These are phyloP conservation scores for Typhlichthys eigenmanni DNA, from an alignment of 2,797 vertebrate species.

Conservation along the genomic window DNA sequence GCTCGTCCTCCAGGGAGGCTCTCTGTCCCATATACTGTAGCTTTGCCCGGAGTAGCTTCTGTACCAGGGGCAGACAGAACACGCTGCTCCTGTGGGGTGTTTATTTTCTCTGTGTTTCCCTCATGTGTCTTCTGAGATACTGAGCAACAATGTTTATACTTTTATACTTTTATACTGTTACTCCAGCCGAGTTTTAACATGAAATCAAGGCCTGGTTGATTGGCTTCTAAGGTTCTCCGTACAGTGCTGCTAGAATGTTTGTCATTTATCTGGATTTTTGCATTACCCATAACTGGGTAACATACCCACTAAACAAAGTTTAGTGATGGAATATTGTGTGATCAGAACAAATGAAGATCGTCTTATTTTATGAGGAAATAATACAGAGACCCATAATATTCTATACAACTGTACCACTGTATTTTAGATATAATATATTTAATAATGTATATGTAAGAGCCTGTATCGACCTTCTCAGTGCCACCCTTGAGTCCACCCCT, in stretches of 20 bases:
- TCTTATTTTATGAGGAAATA: no score
- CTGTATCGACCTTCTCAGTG: not conserved
- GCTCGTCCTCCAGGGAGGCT: conserved; percentile 42
- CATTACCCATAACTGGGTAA: no score
- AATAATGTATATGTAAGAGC: no score
- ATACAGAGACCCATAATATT: no score
- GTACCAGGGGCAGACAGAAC: conserved; percentile 21
- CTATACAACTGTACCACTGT: no score
- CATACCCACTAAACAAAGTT: no score
- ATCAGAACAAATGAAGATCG: no score
- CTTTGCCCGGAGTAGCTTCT: no score
- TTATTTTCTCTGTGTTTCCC: conserved; percentile 20
- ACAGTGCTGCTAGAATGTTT: no score
- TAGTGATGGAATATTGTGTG: no score
- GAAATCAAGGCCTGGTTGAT: conserved; percentile 41
- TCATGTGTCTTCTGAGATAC: conserved; percentile 20
- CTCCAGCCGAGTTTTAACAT: conserved; percentile 34
- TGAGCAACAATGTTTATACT: not conserved
- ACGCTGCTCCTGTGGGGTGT: conserved; percentile 12
- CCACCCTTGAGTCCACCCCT: not conserved
- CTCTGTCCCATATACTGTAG: conserved; percentile 32
- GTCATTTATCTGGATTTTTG: no score
- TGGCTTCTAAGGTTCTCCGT: not conserved
- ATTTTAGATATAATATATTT: no score
- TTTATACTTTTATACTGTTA: conserved; percentile 1